Percentiles rank a stretch among this genome's conserved stretches.
Evolutionary conservation across 2,888 invertebrate species (phyloP).

Genomic region (Amorpha juglandis): DNA sequence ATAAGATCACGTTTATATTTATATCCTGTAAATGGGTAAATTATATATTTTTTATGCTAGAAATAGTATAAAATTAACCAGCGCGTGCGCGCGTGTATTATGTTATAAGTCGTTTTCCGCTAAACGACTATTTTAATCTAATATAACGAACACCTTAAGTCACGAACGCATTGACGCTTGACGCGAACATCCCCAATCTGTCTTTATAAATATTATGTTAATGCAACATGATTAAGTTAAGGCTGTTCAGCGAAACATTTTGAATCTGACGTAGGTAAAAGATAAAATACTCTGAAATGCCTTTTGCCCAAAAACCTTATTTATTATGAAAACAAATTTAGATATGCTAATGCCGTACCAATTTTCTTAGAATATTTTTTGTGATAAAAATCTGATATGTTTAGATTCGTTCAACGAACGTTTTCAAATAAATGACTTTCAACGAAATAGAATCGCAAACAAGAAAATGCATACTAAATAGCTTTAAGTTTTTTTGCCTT

Average conservation of each 20-base stretch:
- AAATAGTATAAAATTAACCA: too few species aligned
- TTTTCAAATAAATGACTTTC: constrained; percentile 1
- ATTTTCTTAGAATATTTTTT: background rate
- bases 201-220: too few species aligned
- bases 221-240: background rate
- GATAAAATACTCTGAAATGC: background rate
- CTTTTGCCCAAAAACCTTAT: background rate
- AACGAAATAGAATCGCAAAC: background rate
- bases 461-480: background rate
- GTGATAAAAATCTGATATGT: constrained; percentile 2
- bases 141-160: too few species aligned
- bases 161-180: too few species aligned
- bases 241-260: background rate
- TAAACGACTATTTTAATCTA: too few species aligned
- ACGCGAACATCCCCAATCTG: too few species aligned
- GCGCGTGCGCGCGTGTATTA: too few species aligned
- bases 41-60: too few species aligned
- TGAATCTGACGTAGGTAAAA: background rate
- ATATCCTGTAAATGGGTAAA: too few species aligned
- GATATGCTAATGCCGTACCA: constrained; percentile 17
- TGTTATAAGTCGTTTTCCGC: too few species aligned
- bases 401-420: background rate
- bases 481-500: background rate
- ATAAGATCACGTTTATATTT: too few species aligned
- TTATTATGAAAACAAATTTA: background rate